Evolutionary conservation across 2,797 vertebrate species (phyloP), one percentile per base, ranked within the genome.

Genomic region (Enteromius anoplus): DNA sequence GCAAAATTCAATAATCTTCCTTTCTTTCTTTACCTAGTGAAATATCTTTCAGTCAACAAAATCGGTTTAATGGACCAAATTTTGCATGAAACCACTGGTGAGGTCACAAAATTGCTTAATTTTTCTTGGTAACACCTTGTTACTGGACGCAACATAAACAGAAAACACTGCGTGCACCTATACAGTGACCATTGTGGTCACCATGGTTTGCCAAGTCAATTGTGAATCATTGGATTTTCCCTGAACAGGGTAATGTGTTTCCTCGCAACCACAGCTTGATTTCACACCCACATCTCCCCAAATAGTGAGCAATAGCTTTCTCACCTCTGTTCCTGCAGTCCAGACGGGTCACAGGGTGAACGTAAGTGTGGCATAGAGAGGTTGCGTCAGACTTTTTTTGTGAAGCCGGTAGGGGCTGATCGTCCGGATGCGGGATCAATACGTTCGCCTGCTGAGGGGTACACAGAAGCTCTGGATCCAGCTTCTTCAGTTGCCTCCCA

Each of bases 251-350:
- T 15, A 21, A 58, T 21, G 12, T 37, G 21, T 68, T n/a, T 53
- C 29, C 53, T 68, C 2, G 23, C 1, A 49, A 53, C 11, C 29
- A 15, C 2, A 53, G 51, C 6, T 23, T 51, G n/a, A 66, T 66
- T 32, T 51, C 4, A 7, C 17, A 17, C 6, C 7, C 26, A 53
- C 23, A 10, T 49, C 29, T 65, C 5, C 26, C 19, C 60, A 65
- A 77, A 32, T 64, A 21, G 26, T 64, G 5, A 47, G 62, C 51
- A 75, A 75, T 75, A 85, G 26, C 85, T 81, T 26, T 92, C 95
- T 93, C 88, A 99, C 98, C 97, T 98, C 96, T 97, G 85, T 85
- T 93, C 90, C 88, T 96, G 94, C 98, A 99, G 90, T 98, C 96
- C 89, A 99, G 91, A 51, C 93, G 93, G 83, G 94, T 93, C 86